These are phyloP conservation scores for Chrysemys picta DNA, from an alignment of 2,113 vertebrate species.

Conservation along the genomic window DNA sequence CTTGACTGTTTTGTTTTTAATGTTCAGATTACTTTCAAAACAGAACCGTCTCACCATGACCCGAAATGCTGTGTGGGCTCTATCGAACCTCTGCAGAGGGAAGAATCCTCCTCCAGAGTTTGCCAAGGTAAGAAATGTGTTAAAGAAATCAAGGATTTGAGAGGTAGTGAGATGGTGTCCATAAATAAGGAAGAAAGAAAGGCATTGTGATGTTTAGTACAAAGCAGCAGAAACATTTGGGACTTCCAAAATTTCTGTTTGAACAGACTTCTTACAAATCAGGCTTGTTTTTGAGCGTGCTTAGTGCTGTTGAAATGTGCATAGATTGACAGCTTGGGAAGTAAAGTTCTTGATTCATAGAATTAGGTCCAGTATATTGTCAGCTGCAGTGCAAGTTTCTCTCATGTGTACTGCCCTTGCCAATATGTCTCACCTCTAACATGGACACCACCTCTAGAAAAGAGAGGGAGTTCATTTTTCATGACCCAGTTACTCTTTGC, in stretches of 20 bases:
- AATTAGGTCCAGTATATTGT: neutral
- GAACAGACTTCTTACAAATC: neutral
- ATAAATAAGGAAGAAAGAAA: neutral
- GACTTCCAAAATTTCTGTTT: neutral
- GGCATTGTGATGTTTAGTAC: neutral
- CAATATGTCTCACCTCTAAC: neutral
- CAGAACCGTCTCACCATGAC: conserved; percentile 98
- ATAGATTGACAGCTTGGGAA: neutral
- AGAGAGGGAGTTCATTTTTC: neutral
- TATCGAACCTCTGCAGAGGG: conserved; percentile 98
- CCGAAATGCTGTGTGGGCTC: conserved; percentile 96
- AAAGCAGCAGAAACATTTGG: neutral
- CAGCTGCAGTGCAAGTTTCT: neutral
- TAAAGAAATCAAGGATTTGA: neutral
- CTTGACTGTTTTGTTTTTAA: conserved; percentile 14
- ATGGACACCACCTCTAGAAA: neutral
- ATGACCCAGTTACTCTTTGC: neutral
- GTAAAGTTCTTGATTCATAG: neutral
- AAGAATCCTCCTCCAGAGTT: conserved; percentile 99
- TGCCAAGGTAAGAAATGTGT: conserved; percentile 84
- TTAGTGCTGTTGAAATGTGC: neutral
- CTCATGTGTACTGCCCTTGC: neutral
- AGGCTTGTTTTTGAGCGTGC: neutral
- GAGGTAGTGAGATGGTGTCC: neutral
- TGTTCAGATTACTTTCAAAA: conserved; percentile 92